A percentile compares a stretch with the other conserved stretches of the same genome.
Conservation (phyloP, 2,113 vertebrate genomes). For the Percina caprodes region DNA sequence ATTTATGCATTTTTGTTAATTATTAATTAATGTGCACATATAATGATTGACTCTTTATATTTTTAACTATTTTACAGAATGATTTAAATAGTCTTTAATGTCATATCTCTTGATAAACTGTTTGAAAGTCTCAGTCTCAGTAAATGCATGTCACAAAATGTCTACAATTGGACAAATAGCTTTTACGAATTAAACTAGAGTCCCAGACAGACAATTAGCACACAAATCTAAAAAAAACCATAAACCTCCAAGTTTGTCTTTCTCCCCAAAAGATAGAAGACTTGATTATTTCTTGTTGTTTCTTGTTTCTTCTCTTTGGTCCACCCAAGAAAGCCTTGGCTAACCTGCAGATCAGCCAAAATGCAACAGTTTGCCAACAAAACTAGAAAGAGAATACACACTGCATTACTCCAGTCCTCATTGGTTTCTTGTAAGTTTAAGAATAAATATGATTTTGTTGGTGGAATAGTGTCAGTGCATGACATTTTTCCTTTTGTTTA, state of each 20-base stretch:
- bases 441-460: not conserved
- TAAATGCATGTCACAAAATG: not conserved
- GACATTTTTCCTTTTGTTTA: no score
- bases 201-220: conserved; percentile 9
- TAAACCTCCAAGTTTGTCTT: not conserved
- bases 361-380: conserved; percentile 1
- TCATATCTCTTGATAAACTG: not conserved
- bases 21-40: conserved; percentile 22
- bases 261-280: not conserved
- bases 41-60: not conserved
- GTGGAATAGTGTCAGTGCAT: not conserved
- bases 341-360: conserved; percentile 32
- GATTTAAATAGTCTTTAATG: not conserved
- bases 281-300: conserved; percentile 27
- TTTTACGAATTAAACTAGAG: conserved; percentile 5
- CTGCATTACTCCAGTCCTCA: not conserved
- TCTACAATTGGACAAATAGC: not conserved
- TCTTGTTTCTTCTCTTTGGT: conserved; percentile 11
- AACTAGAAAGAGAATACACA: not conserved
- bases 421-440: not conserved
- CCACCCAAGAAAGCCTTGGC: not conserved
- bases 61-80: not conserved
- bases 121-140: not conserved
- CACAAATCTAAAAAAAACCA: conserved; percentile 2
- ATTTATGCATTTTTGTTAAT: conserved; percentile 20